A percentile compares a stretch with the other conserved stretches of the same genome.
Evolutionary conservation across 2,888 invertebrate species (phyloP).

Genomic region (Zhengitettix transpicula): DNA sequence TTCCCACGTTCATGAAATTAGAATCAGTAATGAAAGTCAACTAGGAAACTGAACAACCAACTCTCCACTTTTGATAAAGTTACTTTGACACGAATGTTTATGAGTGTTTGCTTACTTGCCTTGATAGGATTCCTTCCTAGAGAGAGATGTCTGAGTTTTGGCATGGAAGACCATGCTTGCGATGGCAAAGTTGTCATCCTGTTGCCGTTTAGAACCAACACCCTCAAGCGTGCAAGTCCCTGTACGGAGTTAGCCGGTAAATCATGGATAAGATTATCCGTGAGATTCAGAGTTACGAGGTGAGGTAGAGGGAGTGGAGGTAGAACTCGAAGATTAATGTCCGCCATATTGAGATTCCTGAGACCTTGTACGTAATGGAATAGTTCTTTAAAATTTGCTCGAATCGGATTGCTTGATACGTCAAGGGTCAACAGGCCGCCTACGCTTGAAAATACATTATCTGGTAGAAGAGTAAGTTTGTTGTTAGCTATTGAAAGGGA

Average conservation of each 20-base stretch:
- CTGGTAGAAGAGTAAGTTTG: constrained; percentile 21
- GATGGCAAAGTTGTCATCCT: constrained; percentile 17
- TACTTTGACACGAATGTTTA: no score
- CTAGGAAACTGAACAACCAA: no score
- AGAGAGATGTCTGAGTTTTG: constrained; percentile 20
- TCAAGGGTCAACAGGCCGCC: constrained; percentile 19
- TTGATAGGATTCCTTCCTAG: constrained; percentile 24
- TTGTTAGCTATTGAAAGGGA: constrained; percentile 21
- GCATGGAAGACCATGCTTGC: constrained; percentile 21
- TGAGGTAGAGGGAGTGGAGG: constrained; percentile 22
- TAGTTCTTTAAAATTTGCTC: constrained; percentile 23
- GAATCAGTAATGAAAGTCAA: no score
- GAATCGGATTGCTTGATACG: constrained; percentile 19
- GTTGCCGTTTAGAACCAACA: constrained; percentile 21
- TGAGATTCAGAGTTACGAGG: constrained; percentile 21
- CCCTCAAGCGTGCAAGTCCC: constrained; percentile 18
- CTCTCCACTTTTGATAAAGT: no score
- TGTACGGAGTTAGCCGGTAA: constrained; percentile 17
- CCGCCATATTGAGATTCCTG: constrained; percentile 20
- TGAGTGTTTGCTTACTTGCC: background rate
- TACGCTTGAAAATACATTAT: constrained; percentile 22
- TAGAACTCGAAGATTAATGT: constrained; percentile 20
- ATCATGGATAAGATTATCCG: constrained; percentile 20
- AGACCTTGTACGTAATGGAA: constrained; percentile 23
- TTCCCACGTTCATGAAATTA: no score